Percentiles rank a stretch among this genome's conserved stretches.
phyloP scores from a whole-genome alignment of 2,797 vertebrate species.

The Falco peregrinus region DNA sequence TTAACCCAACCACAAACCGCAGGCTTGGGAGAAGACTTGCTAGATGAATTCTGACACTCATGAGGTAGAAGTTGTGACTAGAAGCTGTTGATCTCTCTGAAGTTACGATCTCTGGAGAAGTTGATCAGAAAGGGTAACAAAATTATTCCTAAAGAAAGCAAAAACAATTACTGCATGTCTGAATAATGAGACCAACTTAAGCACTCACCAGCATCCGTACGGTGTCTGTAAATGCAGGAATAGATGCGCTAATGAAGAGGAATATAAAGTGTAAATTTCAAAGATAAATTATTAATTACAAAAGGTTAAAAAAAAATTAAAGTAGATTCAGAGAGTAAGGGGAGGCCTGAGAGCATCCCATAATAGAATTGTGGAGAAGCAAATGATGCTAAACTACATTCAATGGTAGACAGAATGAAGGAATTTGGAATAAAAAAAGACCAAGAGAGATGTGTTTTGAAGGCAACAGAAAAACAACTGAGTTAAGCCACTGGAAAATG shows the following conservation, averaged over 20 bases:
- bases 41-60: neutral
- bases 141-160: neutral
- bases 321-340: neutral
- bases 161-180: neutral
- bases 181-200: neutral
- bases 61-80: neutral
- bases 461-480: neutral
- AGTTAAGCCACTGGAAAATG: conserved; percentile 4
- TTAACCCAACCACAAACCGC: fast-evolving
- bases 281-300: neutral
- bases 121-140: neutral
- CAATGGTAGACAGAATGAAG: neutral
- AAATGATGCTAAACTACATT: neutral
- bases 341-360: neutral
- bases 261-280: neutral
- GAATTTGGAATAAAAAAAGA: neutral
- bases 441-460: neutral
- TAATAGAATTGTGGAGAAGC: neutral
- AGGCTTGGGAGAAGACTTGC: neutral
- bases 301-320: neutral
- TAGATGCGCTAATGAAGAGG: neutral
- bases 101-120: neutral
- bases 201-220: neutral
- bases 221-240: neutral
- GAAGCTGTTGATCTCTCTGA: neutral